Conservation (phyloP, 2,797 vertebrate species). For the Tauraco hartlaubi region DNA sequence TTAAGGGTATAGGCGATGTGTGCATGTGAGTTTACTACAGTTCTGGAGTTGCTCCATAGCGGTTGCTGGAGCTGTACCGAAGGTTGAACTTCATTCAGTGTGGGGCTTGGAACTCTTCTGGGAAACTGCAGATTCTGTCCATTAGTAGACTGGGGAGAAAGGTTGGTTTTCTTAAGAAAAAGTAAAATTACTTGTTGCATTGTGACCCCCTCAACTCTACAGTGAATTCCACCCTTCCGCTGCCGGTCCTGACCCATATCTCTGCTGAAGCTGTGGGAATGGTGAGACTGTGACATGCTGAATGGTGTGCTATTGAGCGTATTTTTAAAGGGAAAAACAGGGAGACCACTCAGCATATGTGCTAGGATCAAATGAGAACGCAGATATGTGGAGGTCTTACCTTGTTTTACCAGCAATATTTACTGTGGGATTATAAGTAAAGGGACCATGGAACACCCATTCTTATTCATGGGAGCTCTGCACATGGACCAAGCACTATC, state of each 20-base stretch:
- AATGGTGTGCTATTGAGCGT: constrained; percentile 8
- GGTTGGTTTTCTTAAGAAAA: background rate
- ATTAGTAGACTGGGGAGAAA: background rate
- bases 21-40: background rate
- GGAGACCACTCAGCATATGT: background rate
- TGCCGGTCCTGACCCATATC: constrained; percentile 14
- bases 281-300: constrained; percentile 51
- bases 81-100: background rate
- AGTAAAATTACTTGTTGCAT: constrained; percentile 7
- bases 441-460: background rate
- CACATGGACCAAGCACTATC: background rate
- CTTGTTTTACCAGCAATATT: constrained; percentile 19
- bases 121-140: constrained; percentile 16
- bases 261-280: constrained; percentile 31
- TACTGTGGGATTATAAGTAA: background rate
- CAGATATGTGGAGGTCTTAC: constrained; percentile 20
- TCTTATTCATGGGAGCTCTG: constrained; percentile 8
- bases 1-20: background rate
- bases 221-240: background rate
- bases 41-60: background rate
- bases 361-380: background rate
- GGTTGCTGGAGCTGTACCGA: background rate
- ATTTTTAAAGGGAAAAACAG: constrained; percentile 16
- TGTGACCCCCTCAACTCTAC: background rate
- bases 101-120: background rate